A percentile compares a stretch with the other conserved stretches of the same genome.
Evolutionary conservation across 2,797 vertebrate species (phyloP).

Genomic region (Hozukius guyotensis): DNA sequence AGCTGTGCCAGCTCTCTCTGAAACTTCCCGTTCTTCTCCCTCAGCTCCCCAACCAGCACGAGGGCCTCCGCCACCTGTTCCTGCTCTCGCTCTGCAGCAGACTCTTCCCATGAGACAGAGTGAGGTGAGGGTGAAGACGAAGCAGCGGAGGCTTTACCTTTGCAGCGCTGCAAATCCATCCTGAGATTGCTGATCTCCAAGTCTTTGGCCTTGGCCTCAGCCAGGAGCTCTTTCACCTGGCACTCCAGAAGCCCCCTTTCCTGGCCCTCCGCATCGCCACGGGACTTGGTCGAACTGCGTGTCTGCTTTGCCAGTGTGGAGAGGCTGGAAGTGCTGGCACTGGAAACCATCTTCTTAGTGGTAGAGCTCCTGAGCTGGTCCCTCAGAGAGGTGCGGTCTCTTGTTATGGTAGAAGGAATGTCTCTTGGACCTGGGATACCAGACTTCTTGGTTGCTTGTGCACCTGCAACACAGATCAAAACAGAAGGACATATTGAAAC

Average conservation of each 20-base stretch:
- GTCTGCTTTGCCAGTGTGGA: slow-evolving; percentile 88
- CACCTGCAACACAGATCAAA: slow-evolving; percentile 78
- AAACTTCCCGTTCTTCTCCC: slow-evolving; percentile 91
- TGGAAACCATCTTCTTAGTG: slow-evolving; percentile 88
- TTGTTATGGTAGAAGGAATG: slow-evolving; percentile 81
- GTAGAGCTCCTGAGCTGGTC: slow-evolving; percentile 81
- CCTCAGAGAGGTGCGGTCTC: slow-evolving; percentile 87
- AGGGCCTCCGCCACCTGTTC: slow-evolving; percentile 81
- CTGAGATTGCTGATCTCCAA: slow-evolving; percentile 93
- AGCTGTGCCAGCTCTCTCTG: slow-evolving; percentile 89
- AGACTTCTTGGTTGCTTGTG: slow-evolving; percentile 87
- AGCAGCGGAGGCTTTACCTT: slow-evolving; percentile 76
- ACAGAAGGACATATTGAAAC: background rate
- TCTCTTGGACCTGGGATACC: slow-evolving; percentile 95
- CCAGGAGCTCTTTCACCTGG: slow-evolving; percentile 93
- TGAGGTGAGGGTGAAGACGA: slow-evolving; percentile 57
- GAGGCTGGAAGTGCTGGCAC: slow-evolving; percentile 89
- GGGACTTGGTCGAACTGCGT: slow-evolving; percentile 83
- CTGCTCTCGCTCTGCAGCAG: slow-evolving; percentile 67
- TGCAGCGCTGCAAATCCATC: slow-evolving; percentile 89
- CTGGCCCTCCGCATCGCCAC: slow-evolving; percentile 84
- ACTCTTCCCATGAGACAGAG: slow-evolving; percentile 57
- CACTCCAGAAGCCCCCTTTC: slow-evolving; percentile 89
- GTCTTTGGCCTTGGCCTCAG: slow-evolving; percentile 95
- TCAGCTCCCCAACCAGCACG: slow-evolving; percentile 85